Base-by-base conservation (phyloP, 2,797 vertebrate genomes). In the Channallabes apus region DNA sequence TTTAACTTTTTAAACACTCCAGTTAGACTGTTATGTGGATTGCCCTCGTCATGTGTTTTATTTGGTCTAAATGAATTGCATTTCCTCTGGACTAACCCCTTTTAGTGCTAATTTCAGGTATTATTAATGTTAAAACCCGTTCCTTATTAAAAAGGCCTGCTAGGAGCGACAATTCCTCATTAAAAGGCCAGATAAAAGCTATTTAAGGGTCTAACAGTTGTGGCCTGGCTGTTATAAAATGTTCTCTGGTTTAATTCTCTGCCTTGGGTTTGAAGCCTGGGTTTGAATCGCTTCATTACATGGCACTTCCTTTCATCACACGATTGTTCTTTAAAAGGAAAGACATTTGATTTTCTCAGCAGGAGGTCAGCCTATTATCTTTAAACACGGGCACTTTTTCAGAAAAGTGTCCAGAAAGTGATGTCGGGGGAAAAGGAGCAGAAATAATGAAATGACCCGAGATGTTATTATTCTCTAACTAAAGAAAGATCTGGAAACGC, bases 291-390 rank as follows among this genome's bases (percentile, higher is more conserved):
- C 56, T 77, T 64, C 20, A 82, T 61, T 32, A 69, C 71, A 35
- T 85, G 73, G 41, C 20, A 59, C 65, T 82, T 61, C 59, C 62
- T 85, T 82, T 75, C 72, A 86, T 68, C 46, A 38, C 35, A 27
- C 35, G 72, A n/a, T n/a, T 69, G n/a, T 82, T 65, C 54, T n/a
- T 82, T 76, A 18, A 82, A 75, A 82, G 69, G 17, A 76, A 41
- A 58, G 46, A 24, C 59, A 32, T 82, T 80, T 83, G 62, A 83
- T 85, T 77, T 73, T 59, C 80, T n/a, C 80, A 69, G 85, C 32
- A 29, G 72, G 51, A 76, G 79, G 32, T 29, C 32, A 27, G 29
- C 46, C 65, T 81, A 68, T 81, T 82, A 75, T 76, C 79, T 76
- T 72, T 68, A 72, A 76, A 76, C 29, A 41, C 14, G 77, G 62